Evolutionary conservation across 2,113 vertebrate species (phyloP), one percentile per base, ranked within the genome.

Genomic region (Pungitius pungitius): DNA sequence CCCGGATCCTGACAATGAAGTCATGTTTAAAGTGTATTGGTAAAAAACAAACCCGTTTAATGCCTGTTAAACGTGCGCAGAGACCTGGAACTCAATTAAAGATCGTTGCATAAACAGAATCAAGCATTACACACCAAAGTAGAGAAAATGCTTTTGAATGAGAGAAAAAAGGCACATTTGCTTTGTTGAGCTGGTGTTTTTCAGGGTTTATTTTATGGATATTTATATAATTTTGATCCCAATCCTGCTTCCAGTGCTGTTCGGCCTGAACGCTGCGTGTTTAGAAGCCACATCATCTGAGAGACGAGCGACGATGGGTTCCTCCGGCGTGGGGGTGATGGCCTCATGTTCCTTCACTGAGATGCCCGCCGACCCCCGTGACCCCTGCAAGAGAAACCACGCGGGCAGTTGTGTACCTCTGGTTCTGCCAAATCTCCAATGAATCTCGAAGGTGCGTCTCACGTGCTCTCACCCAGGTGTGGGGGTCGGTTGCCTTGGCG

Each of bases 31-130:
- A 76, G 67, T 56, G 22, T 56, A 43, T 78, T 69, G 40, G 64
- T 8, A 65, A 69, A 63, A 65, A 64, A 75, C 15, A 22, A 18
- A n/a, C n/a, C n/a, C n/a, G 10, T 58, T 73, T 22, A 54, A 52
- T 1, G 3, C 47, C 22, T 68, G 47, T 64, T 76, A 42, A 60
- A 70, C 15, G 33, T 8, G 56, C n/a, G 39, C 17, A 80, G 61
- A 65, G 27, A 55, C 47, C 45, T 69, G 30, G 8, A 82, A 58
- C 64, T 73, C 73, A 83, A 83, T 88, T 84, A n/a, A 86, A 85
- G 58, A 88, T 77, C 60, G 61, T 67, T 15, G 35, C 78, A 83
- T 83, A 81, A 78, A 74, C 43, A 33, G 24, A 73, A 61, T 24
- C 74, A 20, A 43, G 64, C 81, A 83, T 70, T 83, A 80, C 62